Evolutionary conservation across 2,113 vertebrate species (phyloP).

Genomic region (Sander lucioperca): DNA sequence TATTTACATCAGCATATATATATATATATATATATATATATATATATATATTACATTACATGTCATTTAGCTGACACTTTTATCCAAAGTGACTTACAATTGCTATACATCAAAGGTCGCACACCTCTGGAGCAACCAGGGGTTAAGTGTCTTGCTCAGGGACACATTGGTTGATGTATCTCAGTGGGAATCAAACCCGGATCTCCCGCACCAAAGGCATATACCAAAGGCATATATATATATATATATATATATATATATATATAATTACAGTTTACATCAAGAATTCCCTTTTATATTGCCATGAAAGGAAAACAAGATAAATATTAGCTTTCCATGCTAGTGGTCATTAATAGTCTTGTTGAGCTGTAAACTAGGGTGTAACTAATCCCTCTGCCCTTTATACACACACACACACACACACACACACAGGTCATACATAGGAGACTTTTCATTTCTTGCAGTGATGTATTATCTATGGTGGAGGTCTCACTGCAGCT

Average conservation of each 20-base stretch:
- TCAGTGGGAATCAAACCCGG: no score
- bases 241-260: no score
- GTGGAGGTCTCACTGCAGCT: conserved; percentile 52
- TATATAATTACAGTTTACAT: neutral
- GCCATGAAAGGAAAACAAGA: neutral
- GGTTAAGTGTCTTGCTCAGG: no score
- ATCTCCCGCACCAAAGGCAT: no score
- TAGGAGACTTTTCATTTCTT: conserved; percentile 36
- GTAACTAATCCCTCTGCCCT: conserved; percentile 52
- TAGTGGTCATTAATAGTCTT: conserved; percentile 25
- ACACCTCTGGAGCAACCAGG: no score
- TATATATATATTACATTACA: no score
- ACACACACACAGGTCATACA: conserved; percentile 4
- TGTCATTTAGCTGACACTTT: no score
- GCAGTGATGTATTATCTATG: conserved; percentile 53
- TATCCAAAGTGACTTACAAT: no score
- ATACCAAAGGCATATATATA: no score
- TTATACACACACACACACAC: conserved; percentile 29
- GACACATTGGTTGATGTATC: no score
- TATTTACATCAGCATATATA: neutral
- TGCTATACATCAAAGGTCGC: no score
- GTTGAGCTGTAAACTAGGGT: conserved; percentile 33
- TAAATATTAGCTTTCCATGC: conserved; percentile 6
- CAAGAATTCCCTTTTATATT: conserved; percentile 5
- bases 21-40: no score